phyloP scores from a whole-genome alignment of 2,888 invertebrate genomes.

The Eumerus sabulonum region DNA sequence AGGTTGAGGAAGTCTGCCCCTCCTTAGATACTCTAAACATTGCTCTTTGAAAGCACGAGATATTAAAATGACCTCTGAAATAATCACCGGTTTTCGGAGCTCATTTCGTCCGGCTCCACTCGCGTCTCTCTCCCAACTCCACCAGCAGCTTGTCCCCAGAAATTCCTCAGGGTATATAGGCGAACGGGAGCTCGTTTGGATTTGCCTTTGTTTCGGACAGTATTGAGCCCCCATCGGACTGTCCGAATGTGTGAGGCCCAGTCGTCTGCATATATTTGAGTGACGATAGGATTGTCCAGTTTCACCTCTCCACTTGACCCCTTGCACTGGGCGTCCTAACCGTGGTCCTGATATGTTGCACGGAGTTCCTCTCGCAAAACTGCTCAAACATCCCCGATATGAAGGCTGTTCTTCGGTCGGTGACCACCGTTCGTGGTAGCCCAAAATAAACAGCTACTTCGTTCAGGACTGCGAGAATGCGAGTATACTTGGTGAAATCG shows the following conservation, averaged over 20 bases:
- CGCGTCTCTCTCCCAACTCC: slow-evolving; percentile 8
- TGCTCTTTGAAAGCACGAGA: neutral
- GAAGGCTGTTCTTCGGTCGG: neutral
- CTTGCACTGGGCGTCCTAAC: neutral
- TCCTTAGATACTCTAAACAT: no score
- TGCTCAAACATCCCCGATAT: neutral
- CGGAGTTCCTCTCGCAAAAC: neutral
- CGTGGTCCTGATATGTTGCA: neutral
- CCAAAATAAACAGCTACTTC: neutral
- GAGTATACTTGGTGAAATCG: slow-evolving; percentile 1
- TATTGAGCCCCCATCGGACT: slow-evolving; percentile 8
- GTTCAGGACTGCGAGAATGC: neutral
- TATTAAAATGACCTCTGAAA: slow-evolving; percentile 38
- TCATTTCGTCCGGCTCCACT: slow-evolving; percentile 3
- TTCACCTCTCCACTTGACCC: no score
- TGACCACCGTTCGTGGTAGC: neutral
- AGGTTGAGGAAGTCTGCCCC: neutral
- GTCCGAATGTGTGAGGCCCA: neutral
- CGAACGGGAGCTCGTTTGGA: neutral
- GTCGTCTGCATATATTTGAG: neutral
- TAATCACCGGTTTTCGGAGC: slow-evolving; percentile 4
- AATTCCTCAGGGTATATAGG: slow-evolving; percentile 1
- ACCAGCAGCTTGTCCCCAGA: neutral
- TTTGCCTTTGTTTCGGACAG: neutral
- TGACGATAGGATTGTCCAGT: neutral